phyloP scores from a whole-genome alignment of 2,797 vertebrate genomes.

The Falco berigora region DNA sequence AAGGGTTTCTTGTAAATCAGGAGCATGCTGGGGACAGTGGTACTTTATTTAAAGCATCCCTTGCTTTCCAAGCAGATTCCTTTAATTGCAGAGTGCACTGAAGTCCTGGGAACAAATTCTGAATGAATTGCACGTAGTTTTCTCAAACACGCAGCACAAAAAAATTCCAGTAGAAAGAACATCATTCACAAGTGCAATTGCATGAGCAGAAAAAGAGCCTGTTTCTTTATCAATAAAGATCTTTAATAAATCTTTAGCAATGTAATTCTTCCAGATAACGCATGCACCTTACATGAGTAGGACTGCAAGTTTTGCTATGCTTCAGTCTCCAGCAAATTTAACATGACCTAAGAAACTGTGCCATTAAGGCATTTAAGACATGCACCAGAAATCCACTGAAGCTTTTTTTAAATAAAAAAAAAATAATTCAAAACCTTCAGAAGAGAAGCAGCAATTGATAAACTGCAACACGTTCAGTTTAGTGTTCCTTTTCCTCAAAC shows the following conservation, averaged over 20 bases:
- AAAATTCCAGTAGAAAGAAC: background rate
- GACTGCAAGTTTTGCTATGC: background rate
- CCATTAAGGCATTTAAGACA: background rate
- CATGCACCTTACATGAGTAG: rapidly evolving
- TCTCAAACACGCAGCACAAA: background rate
- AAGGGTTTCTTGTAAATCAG: background rate
- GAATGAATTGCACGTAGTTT: background rate
- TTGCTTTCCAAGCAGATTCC: background rate
- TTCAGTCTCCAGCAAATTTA: background rate
- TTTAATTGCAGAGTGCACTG: background rate
- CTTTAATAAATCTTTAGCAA: too few species aligned
- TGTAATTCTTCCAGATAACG: background rate
- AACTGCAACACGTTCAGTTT: background rate
- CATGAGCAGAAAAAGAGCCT: background rate
- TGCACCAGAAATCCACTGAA: background rate
- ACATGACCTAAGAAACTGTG: rapidly evolving
- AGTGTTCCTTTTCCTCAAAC: background rate
- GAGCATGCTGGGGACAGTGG: rapidly evolving
- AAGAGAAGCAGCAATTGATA: background rate
- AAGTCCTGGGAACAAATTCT: background rate
- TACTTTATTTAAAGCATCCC: background rate
- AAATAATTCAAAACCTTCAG: background rate
- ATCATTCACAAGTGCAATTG: background rate
- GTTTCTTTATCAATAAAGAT: background rate
- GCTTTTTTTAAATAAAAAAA: background rate